Conservation (phyloP, 2,797 vertebrate species). For the Atherinosoma microstoma region DNA sequence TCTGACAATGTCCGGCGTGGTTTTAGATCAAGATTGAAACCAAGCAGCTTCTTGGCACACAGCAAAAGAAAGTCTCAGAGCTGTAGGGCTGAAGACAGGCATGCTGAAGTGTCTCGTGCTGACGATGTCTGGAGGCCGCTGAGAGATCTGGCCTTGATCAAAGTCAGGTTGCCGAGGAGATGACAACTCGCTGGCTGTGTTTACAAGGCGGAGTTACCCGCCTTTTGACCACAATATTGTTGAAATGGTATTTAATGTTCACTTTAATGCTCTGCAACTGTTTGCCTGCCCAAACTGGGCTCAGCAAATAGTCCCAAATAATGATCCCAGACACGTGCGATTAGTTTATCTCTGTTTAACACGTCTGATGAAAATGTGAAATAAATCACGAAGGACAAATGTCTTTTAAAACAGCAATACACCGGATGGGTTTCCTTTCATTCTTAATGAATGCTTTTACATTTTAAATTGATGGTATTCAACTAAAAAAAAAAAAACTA, state of each 20-base stretch:
- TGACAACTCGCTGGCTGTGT: constrained; percentile 58
- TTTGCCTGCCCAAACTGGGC: constrained; percentile 21
- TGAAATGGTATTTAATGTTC: constrained; percentile 32
- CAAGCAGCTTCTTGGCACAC: constrained; percentile 79
- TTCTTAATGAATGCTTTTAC: not conserved
- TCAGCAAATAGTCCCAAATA: constrained; percentile 10
- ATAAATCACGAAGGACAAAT: not conserved
- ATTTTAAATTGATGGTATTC: no score
- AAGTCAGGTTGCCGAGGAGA: constrained; percentile 70
- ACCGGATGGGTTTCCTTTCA: not conserved
- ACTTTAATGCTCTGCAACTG: constrained; percentile 25
- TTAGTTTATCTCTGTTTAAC: not conserved
- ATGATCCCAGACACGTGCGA: constrained; percentile 4
- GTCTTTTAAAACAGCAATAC: constrained; percentile 4
- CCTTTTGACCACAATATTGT: constrained; percentile 28
- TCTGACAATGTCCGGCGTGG: constrained; percentile 72
- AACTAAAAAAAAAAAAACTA: no score
- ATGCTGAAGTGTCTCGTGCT: constrained; percentile 56
- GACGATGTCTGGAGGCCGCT: constrained; percentile 54
- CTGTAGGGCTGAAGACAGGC: constrained; percentile 66
- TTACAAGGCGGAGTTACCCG: constrained; percentile 41
- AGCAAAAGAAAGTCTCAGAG: constrained; percentile 71
- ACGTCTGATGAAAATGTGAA: constrained; percentile 23
- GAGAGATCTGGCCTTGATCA: constrained; percentile 72
- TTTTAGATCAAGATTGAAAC: constrained; percentile 76